Percentiles rank a stretch among this genome's conserved stretches.
Evolutionary conservation across 2,888 invertebrate genomes (phyloP).

Genomic region (Drosophila helvetica): DNA sequence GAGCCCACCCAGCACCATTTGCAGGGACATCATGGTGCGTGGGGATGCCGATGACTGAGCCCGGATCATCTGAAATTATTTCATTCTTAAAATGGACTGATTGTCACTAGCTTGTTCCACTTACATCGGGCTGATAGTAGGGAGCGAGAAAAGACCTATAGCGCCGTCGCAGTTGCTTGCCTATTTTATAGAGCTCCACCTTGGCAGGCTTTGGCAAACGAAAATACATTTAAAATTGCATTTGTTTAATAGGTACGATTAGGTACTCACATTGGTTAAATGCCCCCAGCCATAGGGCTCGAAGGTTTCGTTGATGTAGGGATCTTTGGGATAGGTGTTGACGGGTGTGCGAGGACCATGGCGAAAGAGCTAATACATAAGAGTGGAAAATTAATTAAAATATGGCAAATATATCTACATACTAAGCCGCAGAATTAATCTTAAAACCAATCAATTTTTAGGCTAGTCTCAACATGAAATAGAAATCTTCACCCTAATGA

Average conservation of each 20-base stretch:
- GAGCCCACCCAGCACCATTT: slow-evolving; percentile 88
- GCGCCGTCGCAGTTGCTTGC: slow-evolving; percentile 86
- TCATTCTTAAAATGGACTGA: slow-evolving; percentile 2
- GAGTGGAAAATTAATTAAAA: not conserved
- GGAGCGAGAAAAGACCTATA: slow-evolving; percentile 86
- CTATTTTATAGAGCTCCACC: slow-evolving; percentile 86
- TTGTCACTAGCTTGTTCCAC: slow-evolving; percentile 37
- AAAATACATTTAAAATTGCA: slow-evolving; percentile 1
- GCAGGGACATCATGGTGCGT: slow-evolving; percentile 89
- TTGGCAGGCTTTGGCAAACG: slow-evolving; percentile 86
- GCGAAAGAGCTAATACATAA: slow-evolving; percentile 87
- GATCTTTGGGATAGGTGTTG: slow-evolving; percentile 90
- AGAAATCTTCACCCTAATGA: no score
- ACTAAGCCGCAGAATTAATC: no score
- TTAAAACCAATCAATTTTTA: no score
- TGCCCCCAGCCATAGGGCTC: slow-evolving; percentile 92
- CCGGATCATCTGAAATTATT: slow-evolving; percentile 84
- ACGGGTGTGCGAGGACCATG: slow-evolving; percentile 92
- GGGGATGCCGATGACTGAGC: slow-evolving; percentile 89
- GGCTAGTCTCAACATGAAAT: no score
- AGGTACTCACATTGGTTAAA: slow-evolving; percentile 88
- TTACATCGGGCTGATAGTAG: slow-evolving; percentile 85
- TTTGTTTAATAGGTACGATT: not conserved
- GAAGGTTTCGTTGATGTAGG: slow-evolving; percentile 86
- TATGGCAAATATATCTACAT: not conserved